phyloP scores from a whole-genome alignment of 2,888 invertebrate species.

The Cecidostiba fungosa region DNA sequence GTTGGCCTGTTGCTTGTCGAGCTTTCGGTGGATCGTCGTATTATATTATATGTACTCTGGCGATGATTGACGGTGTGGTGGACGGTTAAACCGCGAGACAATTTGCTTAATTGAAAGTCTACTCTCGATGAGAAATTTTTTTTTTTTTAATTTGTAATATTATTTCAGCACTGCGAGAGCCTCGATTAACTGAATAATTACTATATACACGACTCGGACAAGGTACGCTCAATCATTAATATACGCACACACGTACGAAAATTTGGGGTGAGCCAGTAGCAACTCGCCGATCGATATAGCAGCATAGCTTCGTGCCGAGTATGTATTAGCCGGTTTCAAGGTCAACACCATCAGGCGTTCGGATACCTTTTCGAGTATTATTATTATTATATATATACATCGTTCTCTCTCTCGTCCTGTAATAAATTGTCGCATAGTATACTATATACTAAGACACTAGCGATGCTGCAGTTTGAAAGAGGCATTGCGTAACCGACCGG shows the following conservation, averaged over 20 bases:
- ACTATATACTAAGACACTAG: too few relatives aligned
- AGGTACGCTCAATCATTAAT: background rate
- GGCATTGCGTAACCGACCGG: background rate
- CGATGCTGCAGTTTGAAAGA: too few relatives aligned
- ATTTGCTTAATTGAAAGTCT: background rate
- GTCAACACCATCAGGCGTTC: background rate
- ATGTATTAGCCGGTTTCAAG: background rate
- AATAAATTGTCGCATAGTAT: too few relatives aligned
- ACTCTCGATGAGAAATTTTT: background rate
- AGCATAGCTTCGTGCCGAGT: background rate
- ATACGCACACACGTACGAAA: background rate
- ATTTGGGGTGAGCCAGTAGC: background rate
- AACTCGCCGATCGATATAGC: background rate
- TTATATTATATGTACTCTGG: background rate
- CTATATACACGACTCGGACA: too few relatives aligned
- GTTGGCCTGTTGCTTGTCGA: constrained; percentile 33
- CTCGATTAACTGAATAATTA: too few relatives aligned
- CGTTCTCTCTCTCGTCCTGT: too few relatives aligned
- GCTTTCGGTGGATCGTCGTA: background rate
- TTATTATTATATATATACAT: background rate
- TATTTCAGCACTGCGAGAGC: background rate
- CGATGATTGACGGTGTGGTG: background rate
- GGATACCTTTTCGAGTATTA: background rate
- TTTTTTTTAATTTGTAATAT: background rate
- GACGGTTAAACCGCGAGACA: background rate